A percentile compares a stretch with the other conserved stretches of the same genome.
Conservation (phyloP, 35 echinoderm and acorn worm species). For the Amphiura filiformis region DNA sequence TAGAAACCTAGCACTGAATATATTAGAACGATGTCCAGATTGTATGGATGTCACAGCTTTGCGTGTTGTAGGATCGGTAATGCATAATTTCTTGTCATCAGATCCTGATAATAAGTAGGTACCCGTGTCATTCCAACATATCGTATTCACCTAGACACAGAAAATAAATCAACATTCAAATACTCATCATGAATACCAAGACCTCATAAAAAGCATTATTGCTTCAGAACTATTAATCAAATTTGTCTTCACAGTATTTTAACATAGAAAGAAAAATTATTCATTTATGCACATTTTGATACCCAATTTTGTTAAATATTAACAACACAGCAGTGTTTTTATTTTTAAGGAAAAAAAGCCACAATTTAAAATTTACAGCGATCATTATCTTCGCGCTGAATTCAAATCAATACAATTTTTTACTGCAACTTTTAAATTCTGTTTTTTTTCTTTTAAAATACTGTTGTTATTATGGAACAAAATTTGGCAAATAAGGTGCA, state of each 20-base stretch:
- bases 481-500: too few species aligned
- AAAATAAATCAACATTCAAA: neutral
- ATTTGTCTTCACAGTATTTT: neutral
- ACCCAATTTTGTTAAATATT: neutral
- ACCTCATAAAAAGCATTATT: neutral
- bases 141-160: constrained; percentile 75
- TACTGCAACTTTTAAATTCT: too few species aligned
- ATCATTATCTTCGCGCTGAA: too few species aligned
- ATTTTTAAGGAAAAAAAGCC: too few species aligned
- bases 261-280: neutral
- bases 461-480: too few species aligned
- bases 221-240: neutral
- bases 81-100: constrained; percentile 93
- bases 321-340: too few species aligned
- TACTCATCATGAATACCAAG: neutral
- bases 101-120: constrained; percentile 76
- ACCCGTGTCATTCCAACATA: constrained; percentile 88
- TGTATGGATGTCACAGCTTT: constrained; percentile 50
- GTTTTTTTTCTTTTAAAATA: too few species aligned
- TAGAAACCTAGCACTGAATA: constrained; percentile 95
- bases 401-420: too few species aligned
- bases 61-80: constrained; percentile 70
- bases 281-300: neutral
- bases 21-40: constrained; percentile 91
- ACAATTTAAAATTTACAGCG: too few species aligned